Evolutionary conservation across 2,888 invertebrate species (phyloP), one percentile per base, ranked within the genome.

Genomic region (Itoplectis maculator): DNA sequence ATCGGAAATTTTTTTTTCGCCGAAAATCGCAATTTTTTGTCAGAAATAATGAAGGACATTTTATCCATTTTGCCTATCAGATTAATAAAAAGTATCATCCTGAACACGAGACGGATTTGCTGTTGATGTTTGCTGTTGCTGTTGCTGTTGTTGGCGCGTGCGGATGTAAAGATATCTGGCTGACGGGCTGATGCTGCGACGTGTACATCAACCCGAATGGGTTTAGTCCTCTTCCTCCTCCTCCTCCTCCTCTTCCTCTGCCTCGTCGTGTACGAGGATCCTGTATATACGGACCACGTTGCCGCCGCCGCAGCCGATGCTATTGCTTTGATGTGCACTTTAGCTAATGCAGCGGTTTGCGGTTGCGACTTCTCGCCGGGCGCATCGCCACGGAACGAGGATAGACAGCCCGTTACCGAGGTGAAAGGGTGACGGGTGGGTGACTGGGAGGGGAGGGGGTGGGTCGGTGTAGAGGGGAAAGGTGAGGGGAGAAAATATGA

Each of bases 301-400:
- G 35, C 51, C n/a, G n/a, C n/a, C n/a, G n/a, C 29, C 29, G 29
- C 29, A 5, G 68, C 81, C 45, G 69, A 20, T 81, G 84, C 68
- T 76, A 72, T 72, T 72, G 83, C 87, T 88, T 89, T 88, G 87
- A 87, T 87, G 88, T 89, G 91, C 91, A 91, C 90, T 91, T 90
- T 87, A 87, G 89, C 87, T 91, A 91, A 91, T 90, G 89, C 87
- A 88, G 88, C 82, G 88, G 88, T 88, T 86, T 88, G 88, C 86
- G 89, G 90, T 88, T 78, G 83, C 83, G 84, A 85, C 84, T 86
- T 88, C 81, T 87, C 85, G 76, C 63, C 79, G 54, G 4, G 37
- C 45, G 49, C 56, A 56, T 45, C 59, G 6, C 51, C 35, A 63
- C 63, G 47, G 40, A 49, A 20, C 56, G 23, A 35, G 56, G 42